These are phyloP conservation scores for Adelphocoris suturalis DNA, from an alignment of 2,888 invertebrate species.

Conservation along the genomic window DNA sequence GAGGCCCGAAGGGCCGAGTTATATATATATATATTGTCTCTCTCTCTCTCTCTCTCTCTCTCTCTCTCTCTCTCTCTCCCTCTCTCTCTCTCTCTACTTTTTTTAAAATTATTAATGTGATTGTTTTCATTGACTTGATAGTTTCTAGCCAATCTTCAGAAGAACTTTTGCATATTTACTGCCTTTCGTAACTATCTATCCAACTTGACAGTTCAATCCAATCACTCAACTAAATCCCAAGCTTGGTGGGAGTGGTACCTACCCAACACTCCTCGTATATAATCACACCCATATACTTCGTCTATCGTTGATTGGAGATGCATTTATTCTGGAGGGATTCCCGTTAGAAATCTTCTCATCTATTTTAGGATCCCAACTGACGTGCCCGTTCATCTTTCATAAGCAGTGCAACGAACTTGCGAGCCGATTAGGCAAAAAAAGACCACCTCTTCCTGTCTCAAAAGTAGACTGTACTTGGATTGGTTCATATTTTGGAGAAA, in stretches of 20 bases:
- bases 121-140: too few species aligned
- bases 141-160: neutral
- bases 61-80: too few species aligned
- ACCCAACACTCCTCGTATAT: neutral
- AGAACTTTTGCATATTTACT: neutral
- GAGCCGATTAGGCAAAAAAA: neutral
- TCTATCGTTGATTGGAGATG: slow-evolving; percentile 9
- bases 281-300: neutral
- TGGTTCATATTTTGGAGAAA: too few species aligned
- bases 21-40: too few species aligned
- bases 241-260: neutral
- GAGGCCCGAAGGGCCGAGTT: too few species aligned
- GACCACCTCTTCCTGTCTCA: neutral
- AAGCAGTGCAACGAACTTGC: slow-evolving; percentile 18
- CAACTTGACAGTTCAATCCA: neutral
- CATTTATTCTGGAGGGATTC: neutral
- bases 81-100: too few species aligned
- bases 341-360: neutral
- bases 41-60: too few species aligned
- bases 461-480: neutral
- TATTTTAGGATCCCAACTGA: slow-evolving; percentile 14
- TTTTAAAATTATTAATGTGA: too few species aligned
- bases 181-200: neutral
- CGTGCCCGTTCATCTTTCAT: neutral
- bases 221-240: neutral